Conservation (phyloP, 2,888 invertebrate genomes). For the Cheilosia grossa region DNA sequence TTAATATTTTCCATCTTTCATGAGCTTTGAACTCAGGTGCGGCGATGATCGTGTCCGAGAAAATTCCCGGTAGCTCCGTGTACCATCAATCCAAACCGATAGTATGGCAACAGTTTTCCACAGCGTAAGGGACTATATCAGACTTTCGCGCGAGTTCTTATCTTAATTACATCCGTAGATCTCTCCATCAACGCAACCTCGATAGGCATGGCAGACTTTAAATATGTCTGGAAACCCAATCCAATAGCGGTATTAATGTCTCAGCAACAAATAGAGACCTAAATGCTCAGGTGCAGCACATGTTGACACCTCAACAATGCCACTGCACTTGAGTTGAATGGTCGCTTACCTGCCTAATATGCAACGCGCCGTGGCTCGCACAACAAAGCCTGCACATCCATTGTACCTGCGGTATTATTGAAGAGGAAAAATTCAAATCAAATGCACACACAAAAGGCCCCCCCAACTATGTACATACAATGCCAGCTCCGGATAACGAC, state of each 20-base stretch:
- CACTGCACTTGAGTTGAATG: slow-evolving; percentile 65
- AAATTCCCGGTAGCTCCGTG: too few relatives aligned
- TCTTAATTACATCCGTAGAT: too few relatives aligned
- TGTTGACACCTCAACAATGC: slow-evolving; percentile 69
- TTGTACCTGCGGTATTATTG: slow-evolving; percentile 11
- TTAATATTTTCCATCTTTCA: too few relatives aligned
- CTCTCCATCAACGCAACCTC: too few relatives aligned
- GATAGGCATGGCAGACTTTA: too few relatives aligned
- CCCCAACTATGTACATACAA: slow-evolving; percentile 17
- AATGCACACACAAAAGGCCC: slow-evolving; percentile 25
- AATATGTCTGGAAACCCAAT: slow-evolving; percentile 18
- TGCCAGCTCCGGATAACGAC: slow-evolving; percentile 48
- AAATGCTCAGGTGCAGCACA: slow-evolving; percentile 65
- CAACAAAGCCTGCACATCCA: slow-evolving; percentile 50
- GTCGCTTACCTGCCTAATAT: slow-evolving; percentile 40
- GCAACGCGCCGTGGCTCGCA: slow-evolving; percentile 5
- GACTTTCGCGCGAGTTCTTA: too few relatives aligned
- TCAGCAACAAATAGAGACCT: slow-evolving; percentile 57
- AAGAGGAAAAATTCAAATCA: slow-evolving; percentile 28
- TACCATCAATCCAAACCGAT: too few relatives aligned
- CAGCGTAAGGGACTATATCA: too few relatives aligned
- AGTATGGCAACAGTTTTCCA: too few relatives aligned
- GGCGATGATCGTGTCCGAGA: too few relatives aligned
- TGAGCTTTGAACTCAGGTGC: too few relatives aligned
- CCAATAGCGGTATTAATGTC: slow-evolving; percentile 27